Conservation (phyloP, 2,113 vertebrate genomes). For the Tauraco erythrolophus region DNA sequence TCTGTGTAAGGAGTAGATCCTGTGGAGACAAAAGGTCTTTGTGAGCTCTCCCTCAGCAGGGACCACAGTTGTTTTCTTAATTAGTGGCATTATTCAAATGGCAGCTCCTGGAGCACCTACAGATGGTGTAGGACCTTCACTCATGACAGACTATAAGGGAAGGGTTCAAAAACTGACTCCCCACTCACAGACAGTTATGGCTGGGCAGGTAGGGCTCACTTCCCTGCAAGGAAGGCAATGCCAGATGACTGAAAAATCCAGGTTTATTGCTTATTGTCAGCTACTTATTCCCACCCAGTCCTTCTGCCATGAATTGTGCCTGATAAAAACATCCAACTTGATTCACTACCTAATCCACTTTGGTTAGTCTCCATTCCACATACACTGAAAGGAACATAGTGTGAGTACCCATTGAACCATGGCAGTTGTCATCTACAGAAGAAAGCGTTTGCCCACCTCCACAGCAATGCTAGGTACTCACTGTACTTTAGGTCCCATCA, state of each 20-base stretch:
- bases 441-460: not conserved
- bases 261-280: not conserved
- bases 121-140: not conserved
- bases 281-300: not conserved
- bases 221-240: not conserved
- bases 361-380: not conserved
- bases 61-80: not conserved
- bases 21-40: not conserved
- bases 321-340: not conserved
- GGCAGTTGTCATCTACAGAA: not conserved
- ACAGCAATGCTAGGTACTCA: not conserved
- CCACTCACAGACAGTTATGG: not conserved
- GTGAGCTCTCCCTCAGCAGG: not conserved
- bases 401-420: not conserved
- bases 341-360: not conserved
- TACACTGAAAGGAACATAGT: not conserved
- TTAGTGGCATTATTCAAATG: not conserved
- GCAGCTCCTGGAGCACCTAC: not conserved
- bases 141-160: not conserved
- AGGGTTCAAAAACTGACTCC: not conserved
- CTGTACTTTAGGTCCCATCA: not conserved
- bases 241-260: not conserved
- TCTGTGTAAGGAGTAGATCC: not conserved
- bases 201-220: not conserved
- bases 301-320: not conserved